phyloP scores from a whole-genome alignment of 2,888 invertebrate genomes.

The Agrenia bidenticulata region DNA sequence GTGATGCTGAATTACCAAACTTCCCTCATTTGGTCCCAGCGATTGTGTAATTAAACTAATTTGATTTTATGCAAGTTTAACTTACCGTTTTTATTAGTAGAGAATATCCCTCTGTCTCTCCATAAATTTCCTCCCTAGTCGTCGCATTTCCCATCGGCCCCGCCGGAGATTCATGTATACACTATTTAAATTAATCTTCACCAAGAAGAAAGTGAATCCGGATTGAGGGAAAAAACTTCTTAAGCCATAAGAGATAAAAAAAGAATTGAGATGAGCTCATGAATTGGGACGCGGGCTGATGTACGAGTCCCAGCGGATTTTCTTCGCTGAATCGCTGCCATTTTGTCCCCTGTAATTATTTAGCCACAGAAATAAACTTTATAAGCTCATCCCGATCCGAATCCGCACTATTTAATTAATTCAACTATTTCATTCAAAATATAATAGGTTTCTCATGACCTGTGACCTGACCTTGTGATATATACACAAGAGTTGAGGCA shows the following conservation, averaged over 20 bases:
- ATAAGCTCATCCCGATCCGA: too few species aligned
- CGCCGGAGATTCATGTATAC: too few species aligned
- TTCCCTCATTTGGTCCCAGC: background rate
- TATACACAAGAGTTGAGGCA: conserved; percentile 84
- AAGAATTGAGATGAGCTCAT: conserved; percentile 10
- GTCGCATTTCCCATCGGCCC: too few species aligned
- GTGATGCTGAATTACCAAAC: background rate
- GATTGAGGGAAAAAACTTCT: conserved; percentile 5
- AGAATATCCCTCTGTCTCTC: background rate
- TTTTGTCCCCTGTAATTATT: conserved; percentile 79
- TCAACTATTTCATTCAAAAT: background rate
- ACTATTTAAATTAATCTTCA: too few species aligned
- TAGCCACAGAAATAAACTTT: too few species aligned
- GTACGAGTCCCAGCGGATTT: conserved; percentile 59
- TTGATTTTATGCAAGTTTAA: conserved; percentile 11
- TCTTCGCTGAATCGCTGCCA: conserved; percentile 82
- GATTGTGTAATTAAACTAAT: conserved; percentile 15
- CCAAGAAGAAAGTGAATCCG: background rate
- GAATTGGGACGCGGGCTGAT: conserved; percentile 1
- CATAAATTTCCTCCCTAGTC: too few species aligned
- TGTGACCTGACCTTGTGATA: conserved; percentile 71
- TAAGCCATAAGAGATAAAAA: too few species aligned
- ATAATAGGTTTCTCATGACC: conserved; percentile 14
- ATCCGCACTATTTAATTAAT: too few species aligned
- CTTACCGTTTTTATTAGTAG: conserved; percentile 3